Conservation (phyloP, 2,113 vertebrate species). For the Phocoena phocoena region DNA sequence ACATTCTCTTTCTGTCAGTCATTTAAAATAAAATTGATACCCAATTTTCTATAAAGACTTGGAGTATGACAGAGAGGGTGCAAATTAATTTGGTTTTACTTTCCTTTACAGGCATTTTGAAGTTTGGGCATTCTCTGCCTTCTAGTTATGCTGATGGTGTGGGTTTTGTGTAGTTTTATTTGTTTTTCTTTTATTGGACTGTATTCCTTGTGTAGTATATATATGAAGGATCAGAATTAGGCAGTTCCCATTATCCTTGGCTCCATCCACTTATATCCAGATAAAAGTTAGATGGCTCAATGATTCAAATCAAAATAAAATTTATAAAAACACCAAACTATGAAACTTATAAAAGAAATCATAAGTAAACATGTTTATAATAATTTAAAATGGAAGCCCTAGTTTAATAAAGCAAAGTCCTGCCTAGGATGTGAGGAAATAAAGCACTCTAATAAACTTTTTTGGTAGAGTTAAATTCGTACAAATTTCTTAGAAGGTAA, state of each 20-base stretch:
- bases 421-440: not conserved
- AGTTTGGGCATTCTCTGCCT: not conserved
- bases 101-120: not conserved
- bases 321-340: not conserved
- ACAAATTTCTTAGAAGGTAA: not conserved
- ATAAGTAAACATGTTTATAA: not conserved
- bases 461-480: not conserved
- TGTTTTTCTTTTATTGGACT: not conserved
- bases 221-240: not conserved
- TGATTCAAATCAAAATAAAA: slow-evolving; percentile 2
- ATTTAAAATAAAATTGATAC: not conserved
- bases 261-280: not conserved
- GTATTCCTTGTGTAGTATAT: not conserved
- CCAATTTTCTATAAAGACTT: not conserved
- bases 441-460: not conserved
- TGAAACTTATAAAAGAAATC: not conserved
- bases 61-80: not conserved
- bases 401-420: not conserved
- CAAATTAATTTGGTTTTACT: not conserved
- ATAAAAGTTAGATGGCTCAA: not conserved
- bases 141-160: not conserved
- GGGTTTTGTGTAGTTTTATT: not conserved
- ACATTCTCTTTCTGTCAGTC: not conserved
- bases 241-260: not conserved
- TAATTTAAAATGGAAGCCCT: not conserved